These are phyloP conservation scores for Gnathochromis pfefferi DNA, from an alignment of 2,113 vertebrate genomes.

Conservation along the genomic window DNA sequence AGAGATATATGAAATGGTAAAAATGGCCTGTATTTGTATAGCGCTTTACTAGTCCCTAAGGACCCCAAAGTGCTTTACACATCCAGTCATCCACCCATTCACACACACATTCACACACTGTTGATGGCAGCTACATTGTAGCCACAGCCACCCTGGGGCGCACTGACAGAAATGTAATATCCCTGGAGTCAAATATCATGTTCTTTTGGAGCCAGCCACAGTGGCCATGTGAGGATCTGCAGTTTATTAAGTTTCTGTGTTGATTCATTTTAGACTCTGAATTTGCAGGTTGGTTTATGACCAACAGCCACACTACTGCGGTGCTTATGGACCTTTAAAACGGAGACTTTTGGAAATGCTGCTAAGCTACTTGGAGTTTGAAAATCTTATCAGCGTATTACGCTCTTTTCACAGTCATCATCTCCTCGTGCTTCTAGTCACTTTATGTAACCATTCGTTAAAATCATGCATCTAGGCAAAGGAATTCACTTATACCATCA, in stretches of 20 bases:
- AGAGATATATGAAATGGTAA: not conserved
- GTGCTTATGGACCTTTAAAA: not conserved
- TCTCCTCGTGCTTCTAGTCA: not conserved
- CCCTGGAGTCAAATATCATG: not conserved
- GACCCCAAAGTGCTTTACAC: not conserved
- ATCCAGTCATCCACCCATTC: not conserved
- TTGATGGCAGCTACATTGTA: not conserved
- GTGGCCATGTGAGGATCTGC: not conserved
- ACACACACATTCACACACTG: not conserved
- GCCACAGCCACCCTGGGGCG: not conserved
- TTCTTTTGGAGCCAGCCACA: not conserved
- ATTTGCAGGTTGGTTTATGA: not conserved
- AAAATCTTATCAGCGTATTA: accelerated
- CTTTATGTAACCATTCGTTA: not conserved
- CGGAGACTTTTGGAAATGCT: accelerated
- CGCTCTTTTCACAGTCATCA: accelerated
- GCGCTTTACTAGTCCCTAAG: not conserved
- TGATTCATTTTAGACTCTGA: not conserved
- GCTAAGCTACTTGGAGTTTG: accelerated
- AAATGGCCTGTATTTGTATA: not conserved
- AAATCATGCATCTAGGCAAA: not conserved
- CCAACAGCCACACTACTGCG: not conserved
- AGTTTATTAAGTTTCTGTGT: not conserved
- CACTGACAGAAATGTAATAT: not conserved
- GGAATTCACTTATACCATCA: accelerated